Evolutionary conservation across 1,140 invertebrate species (phyloP).

Genomic region (Ostrea denselamellosa): DNA sequence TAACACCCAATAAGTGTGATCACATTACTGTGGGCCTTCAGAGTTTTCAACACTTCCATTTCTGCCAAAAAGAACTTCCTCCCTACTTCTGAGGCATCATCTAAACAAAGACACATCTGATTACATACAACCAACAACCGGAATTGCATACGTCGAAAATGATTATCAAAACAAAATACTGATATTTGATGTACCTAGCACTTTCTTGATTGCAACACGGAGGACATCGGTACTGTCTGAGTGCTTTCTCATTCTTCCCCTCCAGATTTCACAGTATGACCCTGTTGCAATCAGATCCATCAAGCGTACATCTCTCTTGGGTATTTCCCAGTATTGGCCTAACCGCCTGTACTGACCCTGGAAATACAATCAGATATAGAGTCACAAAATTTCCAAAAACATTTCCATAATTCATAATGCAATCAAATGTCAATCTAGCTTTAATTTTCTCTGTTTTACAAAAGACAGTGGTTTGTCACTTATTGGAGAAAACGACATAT

Average conservation of each 20-base stretch:
- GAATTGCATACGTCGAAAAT: too few species aligned
- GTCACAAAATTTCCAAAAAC: too few species aligned
- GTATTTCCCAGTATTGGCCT: slow-evolving; percentile 74
- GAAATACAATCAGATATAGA: not conserved
- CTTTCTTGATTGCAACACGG: slow-evolving; percentile 71
- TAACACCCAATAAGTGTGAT: slow-evolving; percentile 93
- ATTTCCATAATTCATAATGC: too few species aligned
- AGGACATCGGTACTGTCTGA: slow-evolving; percentile 70
- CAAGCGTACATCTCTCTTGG: slow-evolving; percentile 69
- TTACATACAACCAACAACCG: too few species aligned
- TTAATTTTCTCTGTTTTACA: too few species aligned
- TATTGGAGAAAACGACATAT: too few species aligned
- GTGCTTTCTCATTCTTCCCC: slow-evolving; percentile 70
- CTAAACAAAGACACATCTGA: slow-evolving; percentile 74
- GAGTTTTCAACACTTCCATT: slow-evolving; percentile 92
- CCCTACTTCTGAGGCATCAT: slow-evolving; percentile 93
- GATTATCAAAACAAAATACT: too few species aligned
- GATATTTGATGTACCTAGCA: slow-evolving; percentile 60
- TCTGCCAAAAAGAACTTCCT: slow-evolving; percentile 91
- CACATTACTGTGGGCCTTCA: slow-evolving; percentile 87
- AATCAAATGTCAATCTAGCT: too few species aligned
- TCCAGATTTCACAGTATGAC: slow-evolving; percentile 74
- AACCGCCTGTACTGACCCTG: slow-evolving; percentile 66
- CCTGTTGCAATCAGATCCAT: slow-evolving; percentile 71
- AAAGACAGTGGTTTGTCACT: too few species aligned